A percentile compares a stretch with the other conserved stretches of the same genome.
These are phyloP conservation scores for Uropsilus gracilis DNA, from an alignment of 2,113 vertebrate genomes.

Conservation along the genomic window DNA sequence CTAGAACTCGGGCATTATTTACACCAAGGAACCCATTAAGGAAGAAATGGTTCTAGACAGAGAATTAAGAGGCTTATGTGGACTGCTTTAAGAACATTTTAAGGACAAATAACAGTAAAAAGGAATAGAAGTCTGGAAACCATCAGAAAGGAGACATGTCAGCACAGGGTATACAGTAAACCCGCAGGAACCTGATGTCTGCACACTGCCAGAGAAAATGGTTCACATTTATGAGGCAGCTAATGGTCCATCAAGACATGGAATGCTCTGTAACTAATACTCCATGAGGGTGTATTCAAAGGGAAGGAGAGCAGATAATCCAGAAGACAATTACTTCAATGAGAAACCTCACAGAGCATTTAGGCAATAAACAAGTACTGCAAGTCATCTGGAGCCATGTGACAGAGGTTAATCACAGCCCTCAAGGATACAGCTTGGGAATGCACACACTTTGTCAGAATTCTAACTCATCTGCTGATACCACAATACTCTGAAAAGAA, in stretches of 20 bases:
- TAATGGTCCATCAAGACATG: slow-evolving; percentile 3
- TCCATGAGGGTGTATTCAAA: background rate
- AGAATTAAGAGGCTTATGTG: background rate
- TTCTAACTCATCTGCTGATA: background rate
- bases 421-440: background rate
- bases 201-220: background rate
- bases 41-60: background rate
- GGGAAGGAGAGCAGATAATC: background rate
- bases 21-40: background rate
- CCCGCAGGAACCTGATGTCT: background rate
- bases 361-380: background rate
- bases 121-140: background rate
- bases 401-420: background rate
- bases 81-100: background rate
- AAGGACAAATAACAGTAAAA: background rate
- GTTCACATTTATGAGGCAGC: background rate
- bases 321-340: background rate
- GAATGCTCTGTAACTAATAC: background rate
- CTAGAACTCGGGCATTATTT: background rate
- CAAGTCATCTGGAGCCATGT: background rate
- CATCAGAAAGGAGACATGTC: background rate
- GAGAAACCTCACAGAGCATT: background rate
- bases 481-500: background rate
- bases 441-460: slow-evolving; percentile 6
- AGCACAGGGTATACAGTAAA: background rate